Percentiles rank a stretch among this genome's conserved stretches.
phyloP scores from a whole-genome alignment of 2,113 vertebrate species.

The Oryzias woworae region DNA sequence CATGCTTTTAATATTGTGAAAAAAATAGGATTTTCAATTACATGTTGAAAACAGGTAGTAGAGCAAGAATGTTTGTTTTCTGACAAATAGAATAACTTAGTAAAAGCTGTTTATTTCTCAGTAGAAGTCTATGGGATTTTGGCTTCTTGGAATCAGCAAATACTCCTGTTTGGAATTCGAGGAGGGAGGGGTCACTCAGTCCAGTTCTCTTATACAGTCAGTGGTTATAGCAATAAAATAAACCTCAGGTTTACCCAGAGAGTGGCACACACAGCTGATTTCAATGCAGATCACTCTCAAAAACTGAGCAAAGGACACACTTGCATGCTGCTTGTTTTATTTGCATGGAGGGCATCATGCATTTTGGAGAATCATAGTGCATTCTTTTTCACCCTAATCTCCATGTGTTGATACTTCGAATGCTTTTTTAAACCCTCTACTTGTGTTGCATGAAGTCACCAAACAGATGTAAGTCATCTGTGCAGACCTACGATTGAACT shows the following conservation, averaged over 20 bases:
- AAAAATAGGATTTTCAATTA: no score
- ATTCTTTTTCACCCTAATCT: neutral
- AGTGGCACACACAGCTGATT: conserved; percentile 11
- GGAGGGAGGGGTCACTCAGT: no score
- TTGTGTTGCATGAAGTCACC: neutral
- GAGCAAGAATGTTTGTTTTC: no score
- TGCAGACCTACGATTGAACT: neutral
- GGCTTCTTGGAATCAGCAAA: no score
- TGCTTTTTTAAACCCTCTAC: neutral
- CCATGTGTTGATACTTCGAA: neutral
- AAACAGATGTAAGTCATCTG: no score
- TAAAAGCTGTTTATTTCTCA: no score
- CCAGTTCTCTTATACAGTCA: no score
- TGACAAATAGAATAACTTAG: no score
- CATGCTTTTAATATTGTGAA: no score
- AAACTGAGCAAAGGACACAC: neutral
- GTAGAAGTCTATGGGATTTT: no score
- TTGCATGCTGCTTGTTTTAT: conserved; percentile 5
- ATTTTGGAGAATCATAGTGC: neutral
- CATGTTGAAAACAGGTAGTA: no score
- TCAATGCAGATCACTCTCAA: conserved; percentile 10
- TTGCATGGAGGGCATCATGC: conserved; percentile 21
- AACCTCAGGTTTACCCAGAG: neutral
- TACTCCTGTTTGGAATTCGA: no score
- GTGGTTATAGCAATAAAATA: neutral